Evolutionary conservation across 2,113 vertebrate species (phyloP).

Genomic region (Serilophus lunatus): DNA sequence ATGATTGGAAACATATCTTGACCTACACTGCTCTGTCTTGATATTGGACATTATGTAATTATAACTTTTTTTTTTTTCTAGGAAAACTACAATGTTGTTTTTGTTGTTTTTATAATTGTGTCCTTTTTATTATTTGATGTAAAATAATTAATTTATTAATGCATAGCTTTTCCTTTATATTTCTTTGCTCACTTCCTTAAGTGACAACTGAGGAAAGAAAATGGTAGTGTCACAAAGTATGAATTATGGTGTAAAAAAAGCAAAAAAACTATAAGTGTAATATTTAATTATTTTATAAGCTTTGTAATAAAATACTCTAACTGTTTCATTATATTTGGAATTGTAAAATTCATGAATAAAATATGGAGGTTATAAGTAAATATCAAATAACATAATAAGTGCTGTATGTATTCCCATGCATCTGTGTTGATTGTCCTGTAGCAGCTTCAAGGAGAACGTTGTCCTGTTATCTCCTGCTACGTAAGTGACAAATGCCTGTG

Average conservation of each 20-base stretch:
- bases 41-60: conserved; percentile 8
- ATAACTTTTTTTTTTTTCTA: conserved; percentile 23
- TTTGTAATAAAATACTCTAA: conserved; percentile 81
- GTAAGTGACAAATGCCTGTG: accelerated
- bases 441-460: not conserved
- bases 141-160: conserved; percentile 85
- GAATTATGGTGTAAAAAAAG: conserved; percentile 74
- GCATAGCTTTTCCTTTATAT: conserved; percentile 73
- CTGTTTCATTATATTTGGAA: conserved; percentile 71
- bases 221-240: conserved; percentile 66
- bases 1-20: conserved; percentile 41
- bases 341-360: conserved; percentile 64
- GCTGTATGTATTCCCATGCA: not conserved
- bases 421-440: not conserved
- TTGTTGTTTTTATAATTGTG: conserved; percentile 65
- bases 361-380: conserved; percentile 33
- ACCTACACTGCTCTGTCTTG: not conserved
- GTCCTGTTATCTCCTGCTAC: not conserved
- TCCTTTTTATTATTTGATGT: conserved; percentile 77
- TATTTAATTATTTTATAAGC: conserved; percentile 88
- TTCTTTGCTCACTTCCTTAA: conserved; percentile 67
- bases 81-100: conserved; percentile 30
- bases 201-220: conserved; percentile 65
- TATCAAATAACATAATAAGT: not conserved
- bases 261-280: conserved; percentile 77